Evolutionary conservation across 1,140 invertebrate species (phyloP), one percentile per base, ranked within the genome.

Genomic region (Pissodes strobi): DNA sequence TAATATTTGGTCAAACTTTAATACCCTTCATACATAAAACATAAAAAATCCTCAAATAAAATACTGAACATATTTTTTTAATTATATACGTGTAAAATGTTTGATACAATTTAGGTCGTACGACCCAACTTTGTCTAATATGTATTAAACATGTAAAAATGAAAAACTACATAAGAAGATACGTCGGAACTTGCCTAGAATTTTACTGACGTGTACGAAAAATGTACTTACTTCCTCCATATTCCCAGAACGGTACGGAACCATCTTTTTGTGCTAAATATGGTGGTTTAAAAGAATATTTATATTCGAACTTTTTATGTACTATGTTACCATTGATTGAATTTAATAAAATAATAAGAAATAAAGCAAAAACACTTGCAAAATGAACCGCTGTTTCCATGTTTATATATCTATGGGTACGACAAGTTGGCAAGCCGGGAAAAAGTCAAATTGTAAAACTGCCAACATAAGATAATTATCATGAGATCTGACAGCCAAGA

Each of bases 201-300:
- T 66, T 56, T 64, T 15, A 70, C 37, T 65, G 72, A 78, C 76
- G 76, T 77, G 74, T 74, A 75, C 69, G 15, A 41, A 56, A 61
- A 64, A 59, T 66, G 65, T 80, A 92, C 94, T 94, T 86, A 97
- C 95, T 96, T 84, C 97, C 97, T 73, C 91, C 90, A 82, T 98
- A 95, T 82, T 95, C 91, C 95, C 95, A 99, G 80, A 99, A 99
- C 30, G 97, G 97, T 61, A 99, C 94, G 46, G 89, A 92, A 65
- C 95, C 95, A 85, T 99, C 97, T 81, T 95, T 97, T 84, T 99
- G 97, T 21, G 95, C 93, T 78, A 99, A 85, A 85, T 99, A 98
- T 21, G 97, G 97, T 43, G 96, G 95, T 82, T 99, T 98, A 79
- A 99, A 99, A 51, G 94, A 97, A 81, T 94, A 97, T 82, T 99